Percentiles rank a stretch among this genome's conserved stretches.
These are phyloP conservation scores for Spodoptera littoralis DNA, from an alignment of 2,888 invertebrate genomes.

Conservation along the genomic window DNA sequence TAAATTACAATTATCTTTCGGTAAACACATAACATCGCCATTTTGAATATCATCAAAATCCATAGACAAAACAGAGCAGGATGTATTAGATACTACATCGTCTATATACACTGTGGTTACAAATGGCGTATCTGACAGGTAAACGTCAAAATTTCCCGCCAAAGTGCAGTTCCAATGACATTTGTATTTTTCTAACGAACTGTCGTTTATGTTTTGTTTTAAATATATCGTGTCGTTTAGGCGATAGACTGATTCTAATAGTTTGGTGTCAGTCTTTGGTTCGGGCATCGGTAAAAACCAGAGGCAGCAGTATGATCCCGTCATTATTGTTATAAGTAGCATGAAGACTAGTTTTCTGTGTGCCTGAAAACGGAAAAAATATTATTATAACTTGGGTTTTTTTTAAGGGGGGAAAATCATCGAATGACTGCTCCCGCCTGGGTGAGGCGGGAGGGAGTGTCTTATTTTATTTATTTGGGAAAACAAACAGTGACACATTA, in stretches of 20 bases:
- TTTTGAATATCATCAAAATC: constrained; percentile 65
- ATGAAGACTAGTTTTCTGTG: constrained; percentile 93
- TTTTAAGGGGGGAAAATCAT: no score
- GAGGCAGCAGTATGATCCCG: constrained; percentile 91
- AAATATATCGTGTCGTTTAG: constrained; percentile 79
- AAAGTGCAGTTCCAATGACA: constrained; percentile 80
- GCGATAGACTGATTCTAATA: constrained; percentile 72
- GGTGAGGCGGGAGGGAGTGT: no score
- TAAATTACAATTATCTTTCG: constrained; percentile 73
- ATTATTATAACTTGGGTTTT: constrained; percentile 3
- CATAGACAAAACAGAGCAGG: constrained; percentile 78
- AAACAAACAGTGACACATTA: no score
- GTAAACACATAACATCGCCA: constrained; percentile 70
- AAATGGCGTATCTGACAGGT: constrained; percentile 72
- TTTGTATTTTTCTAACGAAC: constrained; percentile 70
- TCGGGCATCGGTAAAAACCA: constrained; percentile 89
- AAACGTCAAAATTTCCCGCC: constrained; percentile 68
- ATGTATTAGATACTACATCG: constrained; percentile 63
- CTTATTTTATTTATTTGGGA: no score
- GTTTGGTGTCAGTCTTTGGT: constrained; percentile 49
- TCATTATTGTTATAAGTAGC: constrained; percentile 90
- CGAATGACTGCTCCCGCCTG: no score
- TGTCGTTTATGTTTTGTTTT: constrained; percentile 58
- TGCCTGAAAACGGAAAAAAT: constrained; percentile 69
- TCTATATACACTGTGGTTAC: constrained; percentile 76